Conservation (phyloP, 2,888 invertebrate genomes). For the Scaptomyza cyrtandrae region DNA sequence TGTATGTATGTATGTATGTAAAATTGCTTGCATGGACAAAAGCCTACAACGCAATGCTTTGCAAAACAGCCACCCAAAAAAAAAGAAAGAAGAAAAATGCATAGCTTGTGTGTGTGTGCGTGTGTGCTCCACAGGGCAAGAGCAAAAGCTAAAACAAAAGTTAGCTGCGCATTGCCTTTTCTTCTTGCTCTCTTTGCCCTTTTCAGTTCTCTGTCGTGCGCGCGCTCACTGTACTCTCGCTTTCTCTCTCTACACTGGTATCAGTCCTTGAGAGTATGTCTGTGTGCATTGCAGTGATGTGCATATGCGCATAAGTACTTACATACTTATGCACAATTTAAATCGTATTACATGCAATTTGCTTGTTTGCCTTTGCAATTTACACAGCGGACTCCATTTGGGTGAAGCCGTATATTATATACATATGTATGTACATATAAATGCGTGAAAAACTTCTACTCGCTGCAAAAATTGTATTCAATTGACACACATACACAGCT, state of each 20-base stretch:
- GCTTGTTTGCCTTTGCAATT: constrained; percentile 53
- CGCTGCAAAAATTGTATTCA: constrained; percentile 58
- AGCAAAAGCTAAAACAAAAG: constrained; percentile 53
- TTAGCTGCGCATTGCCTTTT: constrained; percentile 53
- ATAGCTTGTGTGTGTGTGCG: constrained; percentile 12
- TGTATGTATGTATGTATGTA: constrained; percentile 5
- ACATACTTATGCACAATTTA: constrained; percentile 46
- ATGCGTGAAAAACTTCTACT: constrained; percentile 30
- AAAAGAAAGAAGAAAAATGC: constrained; percentile 4
- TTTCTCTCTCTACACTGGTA: neutral
- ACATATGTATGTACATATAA: neutral
- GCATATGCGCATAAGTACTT: constrained; percentile 4
- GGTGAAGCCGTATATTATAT: constrained; percentile 33
- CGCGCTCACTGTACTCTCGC: constrained; percentile 7
- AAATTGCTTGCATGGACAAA: constrained; percentile 51
- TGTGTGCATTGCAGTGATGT: neutral
- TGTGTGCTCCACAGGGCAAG: neutral
- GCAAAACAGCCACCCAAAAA: constrained; percentile 22
- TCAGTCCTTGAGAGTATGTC: constrained; percentile 2
- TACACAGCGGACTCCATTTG: constrained; percentile 51
- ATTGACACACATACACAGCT: constrained; percentile 64
- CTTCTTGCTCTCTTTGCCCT: neutral
- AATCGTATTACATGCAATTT: constrained; percentile 68
- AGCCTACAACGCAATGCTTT: constrained; percentile 57
- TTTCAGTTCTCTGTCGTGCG: neutral